phyloP scores from a whole-genome alignment of 2,888 invertebrate genomes.

The Archips xylosteana region DNA sequence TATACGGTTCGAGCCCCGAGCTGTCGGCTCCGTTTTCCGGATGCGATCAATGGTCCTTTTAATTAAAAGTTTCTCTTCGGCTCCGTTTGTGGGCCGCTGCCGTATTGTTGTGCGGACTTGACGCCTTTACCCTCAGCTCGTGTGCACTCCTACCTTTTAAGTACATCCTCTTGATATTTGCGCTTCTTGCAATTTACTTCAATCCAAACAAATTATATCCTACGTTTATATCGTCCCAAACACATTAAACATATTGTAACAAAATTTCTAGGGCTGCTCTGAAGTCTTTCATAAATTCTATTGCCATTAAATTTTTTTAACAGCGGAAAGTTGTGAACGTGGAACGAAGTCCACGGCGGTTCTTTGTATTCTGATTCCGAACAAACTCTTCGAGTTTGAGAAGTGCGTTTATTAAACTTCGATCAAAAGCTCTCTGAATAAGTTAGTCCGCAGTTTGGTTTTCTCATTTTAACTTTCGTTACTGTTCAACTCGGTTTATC shows the following conservation, averaged over 20 bases:
- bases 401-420: slow-evolving; percentile 42
- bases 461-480: slow-evolving; percentile 41
- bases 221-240: background rate
- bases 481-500: slow-evolving; percentile 32
- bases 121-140: slow-evolving; percentile 3
- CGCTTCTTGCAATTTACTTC: background rate
- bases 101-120: slow-evolving; percentile 52
- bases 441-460: slow-evolving; percentile 40
- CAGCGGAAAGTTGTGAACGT: background rate
- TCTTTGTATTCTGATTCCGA: slow-evolving; percentile 25
- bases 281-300: background rate
- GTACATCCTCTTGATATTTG: background rate
- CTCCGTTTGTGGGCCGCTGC: slow-evolving; percentile 51
- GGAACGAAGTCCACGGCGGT: slow-evolving; percentile 2
- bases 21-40: slow-evolving; percentile 46
- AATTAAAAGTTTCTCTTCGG: slow-evolving; percentile 73
- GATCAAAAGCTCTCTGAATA: slow-evolving; percentile 41
- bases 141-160: slow-evolving; percentile 1
- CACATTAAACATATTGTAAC: background rate
- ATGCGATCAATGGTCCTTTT: slow-evolving; percentile 71
- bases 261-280: background rate
- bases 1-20: slow-evolving; percentile 15
- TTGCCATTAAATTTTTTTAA: slow-evolving; percentile 4
- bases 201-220: background rate
- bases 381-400: slow-evolving; percentile 20